Base-by-base conservation (phyloP, 23 tunicate species). In the Pegea sp. region DNA sequence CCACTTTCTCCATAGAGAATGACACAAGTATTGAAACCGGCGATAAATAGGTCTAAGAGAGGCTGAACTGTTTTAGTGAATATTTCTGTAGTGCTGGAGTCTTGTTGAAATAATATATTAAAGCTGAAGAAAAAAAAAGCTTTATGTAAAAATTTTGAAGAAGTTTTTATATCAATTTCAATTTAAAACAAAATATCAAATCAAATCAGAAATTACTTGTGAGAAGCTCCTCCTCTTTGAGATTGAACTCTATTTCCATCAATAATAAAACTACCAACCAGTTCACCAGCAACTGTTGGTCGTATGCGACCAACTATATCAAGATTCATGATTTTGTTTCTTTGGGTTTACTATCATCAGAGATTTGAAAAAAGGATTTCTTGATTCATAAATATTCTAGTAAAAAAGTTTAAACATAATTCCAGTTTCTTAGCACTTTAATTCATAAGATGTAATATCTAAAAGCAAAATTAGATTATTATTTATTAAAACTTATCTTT, bases 1-100 rank as follows among this genome's bases (percentile, higher is more conserved):
- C 95, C 84, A 74, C 95, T 84, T 67, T 84, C 84, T 51, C 95
- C 95, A 56, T 84, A 84, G 22, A 84, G 51, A 27, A 84, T 63
- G 22, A 84, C 59, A 42, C 76, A 73, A 18, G 95, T 84, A 72
- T 84, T 84, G 58, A 84, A 84, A 4, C 95, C 95, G 57, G 95
- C 95, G 57, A 84, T 58, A 58, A 84, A 84, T 22, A 84, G 53
- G 43, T 84, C 95, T 2, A 84, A 65, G 3, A 84, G 63, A 23
- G 95, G 95, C 38, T 84, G 95, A 23, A 84, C 95, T 13, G 95
- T 71, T 63, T 84, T 84, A 2, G 65, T 20, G 33, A 84, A 84
- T 8, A 84, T 49, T 51, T 84, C 95, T 27, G 69, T 71, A 49
- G 73, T 84, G 16, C 84, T 67, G 5, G 84, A 71, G 22, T 84